Base-by-base conservation (phyloP, 2,113 vertebrate species). In the Fulmarus glacialis region DNA sequence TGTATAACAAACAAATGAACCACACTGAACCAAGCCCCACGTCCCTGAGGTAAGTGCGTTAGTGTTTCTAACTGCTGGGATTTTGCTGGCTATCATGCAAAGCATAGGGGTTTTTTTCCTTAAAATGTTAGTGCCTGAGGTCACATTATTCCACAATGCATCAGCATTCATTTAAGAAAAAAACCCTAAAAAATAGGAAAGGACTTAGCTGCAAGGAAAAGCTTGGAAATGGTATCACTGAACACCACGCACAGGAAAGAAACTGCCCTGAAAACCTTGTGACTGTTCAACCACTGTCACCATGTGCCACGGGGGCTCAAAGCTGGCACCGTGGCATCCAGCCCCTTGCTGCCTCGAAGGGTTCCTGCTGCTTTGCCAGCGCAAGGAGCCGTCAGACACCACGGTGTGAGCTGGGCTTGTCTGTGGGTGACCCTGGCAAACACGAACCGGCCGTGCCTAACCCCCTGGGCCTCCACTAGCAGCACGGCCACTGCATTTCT, bases 351-450 rank as follows among this genome's bases (percentile, higher is more conserved):
- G 66, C n/a, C 47, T 15, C 5, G 0, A 5, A 23, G 20, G 42
- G 30, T 9, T 73, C 84, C 34, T 55, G 47, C 71, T 45, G 73
- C 87, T 43, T 38, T 2, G 0, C 42, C 30, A 26, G 38, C 0
- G 0, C 34, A 8, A n/a, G 38, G 43, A n/a, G 38, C 59, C n/a
- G 6, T 11, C 58, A 34, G 21, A 26, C 74, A 21, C 47, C 4
- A 8, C 1, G 4, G n/a, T 0, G 0, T 9, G 45, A 78, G 29
- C 68, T 30, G 89, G 23, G 23, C 32, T 64, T 1, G 7, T 6
- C 55, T 8, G 15, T 8, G 48, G 60, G n/a, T 17, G 36, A 43
- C 45, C 27, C n/a, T 30, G 56, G 43, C 71, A 43, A 7, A 38
- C 67, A 13, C 62, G 20, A 24, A 45, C 12, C 0, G 8, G 47